Conservation (phyloP, 2,888 invertebrate species). For the Venusia cambrica region DNA sequence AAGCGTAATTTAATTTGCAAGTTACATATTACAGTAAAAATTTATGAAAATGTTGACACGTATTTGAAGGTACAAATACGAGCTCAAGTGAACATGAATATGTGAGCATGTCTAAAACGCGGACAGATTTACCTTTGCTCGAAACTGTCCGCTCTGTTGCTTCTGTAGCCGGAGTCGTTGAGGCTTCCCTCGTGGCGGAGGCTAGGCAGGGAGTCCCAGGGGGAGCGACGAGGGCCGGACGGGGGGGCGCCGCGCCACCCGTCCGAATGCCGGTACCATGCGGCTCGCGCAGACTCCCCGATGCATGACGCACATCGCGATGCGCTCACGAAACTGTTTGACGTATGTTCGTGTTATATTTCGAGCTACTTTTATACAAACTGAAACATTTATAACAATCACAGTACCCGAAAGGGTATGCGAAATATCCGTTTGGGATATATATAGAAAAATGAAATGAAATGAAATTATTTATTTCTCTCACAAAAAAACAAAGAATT, state of each 20-base stretch:
- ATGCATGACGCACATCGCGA: conserved; percentile 92
- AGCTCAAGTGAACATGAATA: conserved; percentile 3
- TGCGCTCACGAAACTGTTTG: conserved; percentile 76
- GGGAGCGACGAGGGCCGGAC: conserved; percentile 86
- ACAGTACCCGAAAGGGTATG: background rate
- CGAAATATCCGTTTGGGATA: too few relatives aligned
- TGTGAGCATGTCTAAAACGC: conserved; percentile 3
- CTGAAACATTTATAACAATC: background rate
- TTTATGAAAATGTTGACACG: too few relatives aligned
- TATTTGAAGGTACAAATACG: too few relatives aligned
- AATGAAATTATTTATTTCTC: background rate
- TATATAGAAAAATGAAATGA: background rate
- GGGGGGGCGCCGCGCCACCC: conserved; percentile 86
- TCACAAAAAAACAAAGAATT: too few relatives aligned
- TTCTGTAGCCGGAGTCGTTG: conserved; percentile 93
- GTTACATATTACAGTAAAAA: too few relatives aligned
- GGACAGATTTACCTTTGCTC: conserved; percentile 87
- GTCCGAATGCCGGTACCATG: conserved; percentile 95
- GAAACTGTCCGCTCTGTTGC: conserved; percentile 91
- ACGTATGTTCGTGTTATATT: conserved; percentile 8
- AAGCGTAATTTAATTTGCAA: too few relatives aligned
- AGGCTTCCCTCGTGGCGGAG: conserved; percentile 92
- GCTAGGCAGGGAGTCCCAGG: conserved; percentile 94
- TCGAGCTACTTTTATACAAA: conserved; percentile 2
- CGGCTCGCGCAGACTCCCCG: conserved; percentile 93